phyloP scores from a whole-genome alignment of 2,797 vertebrate genomes.

The Salmo trutta region DNA sequence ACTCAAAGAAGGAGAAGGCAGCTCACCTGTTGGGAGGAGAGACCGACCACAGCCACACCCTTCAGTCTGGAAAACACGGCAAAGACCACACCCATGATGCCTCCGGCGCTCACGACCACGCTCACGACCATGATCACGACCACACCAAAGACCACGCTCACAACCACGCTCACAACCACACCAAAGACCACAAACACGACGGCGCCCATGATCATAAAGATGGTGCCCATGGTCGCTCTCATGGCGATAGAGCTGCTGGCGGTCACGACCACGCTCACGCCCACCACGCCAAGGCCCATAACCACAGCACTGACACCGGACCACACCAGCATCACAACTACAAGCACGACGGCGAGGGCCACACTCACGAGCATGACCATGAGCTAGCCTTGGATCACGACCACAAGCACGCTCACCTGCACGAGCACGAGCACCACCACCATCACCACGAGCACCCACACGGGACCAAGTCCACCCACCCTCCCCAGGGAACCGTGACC shows the following conservation, averaged over 20 bases:
- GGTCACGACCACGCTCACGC: constrained; percentile 54
- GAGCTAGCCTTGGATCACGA: constrained; percentile 72
- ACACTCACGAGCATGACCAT: constrained; percentile 76
- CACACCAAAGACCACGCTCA: constrained; percentile 36
- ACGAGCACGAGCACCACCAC: constrained; percentile 76
- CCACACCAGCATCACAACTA: constrained; percentile 67
- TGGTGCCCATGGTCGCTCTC: constrained; percentile 27
- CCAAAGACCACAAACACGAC: constrained; percentile 19
- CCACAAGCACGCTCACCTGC: constrained; percentile 75
- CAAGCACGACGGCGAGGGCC: constrained; percentile 32
- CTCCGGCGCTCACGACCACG: neutral
- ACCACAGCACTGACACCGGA: constrained; percentile 51
- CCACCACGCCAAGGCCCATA: constrained; percentile 66
- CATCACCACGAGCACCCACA: constrained; percentile 69
- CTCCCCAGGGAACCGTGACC: constrained; percentile 55
- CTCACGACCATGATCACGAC: constrained; percentile 18
- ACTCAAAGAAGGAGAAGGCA: constrained; percentile 64
- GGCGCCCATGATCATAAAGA: constrained; percentile 17
- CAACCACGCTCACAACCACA: constrained; percentile 39
- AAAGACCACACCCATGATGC: constrained; percentile 21
- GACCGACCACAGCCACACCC: constrained; percentile 68
- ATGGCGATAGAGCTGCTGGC: constrained; percentile 38
- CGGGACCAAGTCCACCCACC: constrained; percentile 6
- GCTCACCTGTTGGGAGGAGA: constrained; percentile 59
- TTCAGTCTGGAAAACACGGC: constrained; percentile 25